A percentile compares a stretch with the other conserved stretches of the same genome.
phyloP scores from a whole-genome alignment of 1,140 invertebrate species.

The Bombus sibiricus region DNA sequence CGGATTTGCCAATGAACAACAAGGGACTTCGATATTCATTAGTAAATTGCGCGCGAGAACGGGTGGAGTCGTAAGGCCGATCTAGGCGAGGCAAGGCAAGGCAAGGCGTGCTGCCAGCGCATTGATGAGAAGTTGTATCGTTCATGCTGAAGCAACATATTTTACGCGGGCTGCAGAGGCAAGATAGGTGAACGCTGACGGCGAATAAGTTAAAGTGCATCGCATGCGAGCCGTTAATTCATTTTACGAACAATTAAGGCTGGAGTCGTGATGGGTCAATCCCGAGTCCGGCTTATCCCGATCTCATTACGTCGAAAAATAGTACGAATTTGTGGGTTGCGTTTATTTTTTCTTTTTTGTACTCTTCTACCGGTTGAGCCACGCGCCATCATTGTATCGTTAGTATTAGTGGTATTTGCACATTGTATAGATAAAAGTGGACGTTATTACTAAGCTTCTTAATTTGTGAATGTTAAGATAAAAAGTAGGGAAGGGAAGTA shows the following conservation, averaged over 20 bases:
- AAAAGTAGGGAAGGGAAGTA: too few relatives aligned
- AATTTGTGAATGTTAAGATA: too few relatives aligned
- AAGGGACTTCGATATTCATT: conserved; percentile 63
- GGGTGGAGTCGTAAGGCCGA: not conserved
- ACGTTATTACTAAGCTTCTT: too few relatives aligned
- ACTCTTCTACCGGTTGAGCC: not conserved
- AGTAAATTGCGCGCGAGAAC: conserved; percentile 52
- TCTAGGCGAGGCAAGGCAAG: conserved; percentile 19
- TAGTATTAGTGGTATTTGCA: too few relatives aligned
- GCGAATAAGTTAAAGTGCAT: conserved; percentile 79
- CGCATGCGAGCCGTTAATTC: conserved; percentile 79
- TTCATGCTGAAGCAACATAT: conserved; percentile 77
- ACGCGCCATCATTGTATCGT: not conserved
- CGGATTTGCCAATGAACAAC: conserved; percentile 61
- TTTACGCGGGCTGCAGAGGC: conserved; percentile 71
- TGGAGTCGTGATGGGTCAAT: conserved; percentile 78
- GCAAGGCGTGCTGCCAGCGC: conserved; percentile 31
- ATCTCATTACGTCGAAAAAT: conserved; percentile 39
- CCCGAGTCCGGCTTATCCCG: conserved; percentile 56
- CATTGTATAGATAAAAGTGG: too few relatives aligned
- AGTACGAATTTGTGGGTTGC: not conserved
- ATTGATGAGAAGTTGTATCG: conserved; percentile 67
- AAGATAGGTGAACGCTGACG: conserved; percentile 68
- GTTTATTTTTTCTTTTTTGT: not conserved
- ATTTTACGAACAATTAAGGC: conserved; percentile 79